A percentile compares a stretch with the other conserved stretches of the same genome.
phyloP scores from a whole-genome alignment of 92 coral and sea anemone genomes.

The Heteractis magnifica region DNA sequence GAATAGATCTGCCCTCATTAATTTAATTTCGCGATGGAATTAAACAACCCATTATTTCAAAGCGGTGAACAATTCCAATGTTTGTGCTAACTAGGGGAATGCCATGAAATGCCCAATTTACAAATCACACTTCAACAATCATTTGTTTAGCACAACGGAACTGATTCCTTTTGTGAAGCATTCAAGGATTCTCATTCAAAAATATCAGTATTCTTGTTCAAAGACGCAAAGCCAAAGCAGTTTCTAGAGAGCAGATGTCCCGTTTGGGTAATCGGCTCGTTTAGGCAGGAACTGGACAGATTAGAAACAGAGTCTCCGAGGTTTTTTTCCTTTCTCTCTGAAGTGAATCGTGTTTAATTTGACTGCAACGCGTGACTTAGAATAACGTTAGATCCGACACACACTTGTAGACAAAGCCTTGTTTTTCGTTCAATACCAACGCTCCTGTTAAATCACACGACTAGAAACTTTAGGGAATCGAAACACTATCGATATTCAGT shows the following conservation, averaged over 20 bases:
- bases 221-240: not conserved
- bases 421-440: not conserved
- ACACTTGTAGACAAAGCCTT: slow-evolving; percentile 6
- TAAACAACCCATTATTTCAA: not conserved
- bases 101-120: slow-evolving; percentile 28
- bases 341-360: slow-evolving; percentile 15
- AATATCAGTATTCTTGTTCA: not conserved
- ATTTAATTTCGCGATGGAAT: not conserved
- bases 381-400: slow-evolving; percentile 26
- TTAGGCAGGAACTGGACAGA: not conserved
- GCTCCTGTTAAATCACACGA: not conserved
- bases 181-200: not conserved
- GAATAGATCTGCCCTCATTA: not conserved
- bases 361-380: slow-evolving; percentile 35
- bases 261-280: not conserved
- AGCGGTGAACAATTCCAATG: not conserved
- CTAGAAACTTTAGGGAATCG: slow-evolving; percentile 21
- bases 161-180: slow-evolving; percentile 29
- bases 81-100: slow-evolving; percentile 18
- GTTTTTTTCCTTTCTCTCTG: slow-evolving; percentile 1
- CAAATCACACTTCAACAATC: slow-evolving; percentile 36
- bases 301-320: not conserved
- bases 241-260: not conserved
- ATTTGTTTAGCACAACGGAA: slow-evolving; percentile 32
- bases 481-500: slow-evolving; percentile 14